A percentile compares a stretch with the other conserved stretches of the same genome.
Evolutionary conservation across 2,797 vertebrate species (phyloP).

Genomic region (Melanotaenia pygmaea): DNA sequence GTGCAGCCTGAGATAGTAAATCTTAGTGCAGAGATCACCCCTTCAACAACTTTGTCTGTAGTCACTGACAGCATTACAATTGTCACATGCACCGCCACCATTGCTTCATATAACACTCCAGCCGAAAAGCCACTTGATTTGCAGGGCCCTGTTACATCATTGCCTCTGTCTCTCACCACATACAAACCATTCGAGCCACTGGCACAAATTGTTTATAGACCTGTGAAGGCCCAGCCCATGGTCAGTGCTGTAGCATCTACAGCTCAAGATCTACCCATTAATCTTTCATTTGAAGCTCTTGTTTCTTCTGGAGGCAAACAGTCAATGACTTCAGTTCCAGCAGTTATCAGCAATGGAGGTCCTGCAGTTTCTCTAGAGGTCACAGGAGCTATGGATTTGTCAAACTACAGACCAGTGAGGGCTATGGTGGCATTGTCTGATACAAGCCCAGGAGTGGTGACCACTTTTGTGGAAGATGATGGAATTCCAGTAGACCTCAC

Average conservation of each 20-base stretch:
- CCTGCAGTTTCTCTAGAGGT: conserved; percentile 81
- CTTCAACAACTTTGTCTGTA: conserved; percentile 83
- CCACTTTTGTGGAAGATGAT: conserved; percentile 93
- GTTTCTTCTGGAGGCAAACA: conserved; percentile 79
- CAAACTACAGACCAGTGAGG: conserved; percentile 90
- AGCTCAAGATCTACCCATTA: conserved; percentile 87
- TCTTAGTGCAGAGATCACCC: conserved; percentile 87
- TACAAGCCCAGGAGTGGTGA: conserved; percentile 86
- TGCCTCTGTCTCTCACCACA: conserved; percentile 89
- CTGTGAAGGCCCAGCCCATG: conserved; percentile 77
- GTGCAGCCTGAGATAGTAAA: conserved; percentile 94
- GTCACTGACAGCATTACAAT: conserved; percentile 86
- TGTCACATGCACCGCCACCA: conserved; percentile 88
- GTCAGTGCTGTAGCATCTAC: conserved; percentile 47
- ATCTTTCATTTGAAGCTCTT: conserved; percentile 88
- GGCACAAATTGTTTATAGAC: conserved; percentile 86
- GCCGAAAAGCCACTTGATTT: conserved; percentile 88
- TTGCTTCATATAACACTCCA: conserved; percentile 83
- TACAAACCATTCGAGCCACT: conserved; percentile 88
- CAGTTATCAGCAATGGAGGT: conserved; percentile 82
- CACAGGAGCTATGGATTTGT: conserved; percentile 91
- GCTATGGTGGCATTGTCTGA: conserved; percentile 90
- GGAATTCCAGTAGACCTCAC: conserved; percentile 96
- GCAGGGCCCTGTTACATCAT: conserved; percentile 82
- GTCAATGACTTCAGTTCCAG: conserved; percentile 76